Evolutionary conservation across 2,797 vertebrate genomes (phyloP).

Genomic region (Bucorvus abyssinicus): DNA sequence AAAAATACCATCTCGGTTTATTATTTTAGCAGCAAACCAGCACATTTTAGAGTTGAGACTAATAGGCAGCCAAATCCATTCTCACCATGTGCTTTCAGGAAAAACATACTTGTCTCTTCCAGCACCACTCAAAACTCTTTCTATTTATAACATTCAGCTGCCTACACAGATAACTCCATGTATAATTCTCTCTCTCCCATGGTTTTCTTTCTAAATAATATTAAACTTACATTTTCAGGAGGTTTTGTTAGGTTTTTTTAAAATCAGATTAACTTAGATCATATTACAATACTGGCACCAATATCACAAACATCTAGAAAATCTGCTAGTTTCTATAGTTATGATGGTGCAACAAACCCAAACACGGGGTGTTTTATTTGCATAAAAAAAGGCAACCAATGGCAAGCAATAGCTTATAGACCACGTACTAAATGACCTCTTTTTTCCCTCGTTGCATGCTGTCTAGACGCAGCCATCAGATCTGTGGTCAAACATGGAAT

Average conservation of each 20-base stretch:
- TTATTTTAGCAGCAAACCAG: neutral
- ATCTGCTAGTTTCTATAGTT: neutral
- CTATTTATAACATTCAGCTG: conserved; percentile 27
- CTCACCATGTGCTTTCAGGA: neutral
- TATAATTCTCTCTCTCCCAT: neutral
- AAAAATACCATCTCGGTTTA: neutral
- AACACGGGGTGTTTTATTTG: neutral
- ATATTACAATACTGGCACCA: neutral
- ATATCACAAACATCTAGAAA: neutral
- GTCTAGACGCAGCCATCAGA: neutral
- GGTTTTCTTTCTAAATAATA: neutral
- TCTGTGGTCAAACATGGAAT: neutral
- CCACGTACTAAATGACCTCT: neutral
- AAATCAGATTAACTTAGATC: neutral
- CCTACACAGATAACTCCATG: neutral
- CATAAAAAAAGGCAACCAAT: fast-evolving
- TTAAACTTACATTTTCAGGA: neutral
- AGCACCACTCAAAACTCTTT: neutral
- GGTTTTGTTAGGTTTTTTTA: neutral
- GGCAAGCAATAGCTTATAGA: neutral
- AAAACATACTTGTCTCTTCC: conserved; percentile 3
- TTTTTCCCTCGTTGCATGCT: neutral
- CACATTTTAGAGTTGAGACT: neutral
- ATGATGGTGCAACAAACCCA: neutral
- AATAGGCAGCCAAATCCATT: neutral